phyloP scores from a whole-genome alignment of 2,888 invertebrate species.

The Tridacna gigas region DNA sequence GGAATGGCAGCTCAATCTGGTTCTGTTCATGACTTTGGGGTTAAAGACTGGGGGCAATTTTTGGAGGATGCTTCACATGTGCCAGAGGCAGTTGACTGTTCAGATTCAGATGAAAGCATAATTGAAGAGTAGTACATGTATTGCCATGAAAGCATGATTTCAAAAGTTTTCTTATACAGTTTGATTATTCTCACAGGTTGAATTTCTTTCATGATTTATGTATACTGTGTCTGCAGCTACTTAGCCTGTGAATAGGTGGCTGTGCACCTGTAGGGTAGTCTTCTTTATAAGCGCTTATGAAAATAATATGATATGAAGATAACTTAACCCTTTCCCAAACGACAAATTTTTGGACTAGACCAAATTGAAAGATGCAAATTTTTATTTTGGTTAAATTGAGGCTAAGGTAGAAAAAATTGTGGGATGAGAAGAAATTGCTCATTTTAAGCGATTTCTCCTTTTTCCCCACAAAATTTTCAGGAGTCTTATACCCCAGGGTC shows the following conservation, averaged over 20 bases:
- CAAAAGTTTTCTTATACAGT: too few relatives aligned
- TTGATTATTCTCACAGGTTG: too few relatives aligned
- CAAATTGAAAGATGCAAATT: too few relatives aligned
- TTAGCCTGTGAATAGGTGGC: too few relatives aligned
- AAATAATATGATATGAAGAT: too few relatives aligned
- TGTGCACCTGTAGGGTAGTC: too few relatives aligned
- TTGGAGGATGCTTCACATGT: conserved; percentile 31
- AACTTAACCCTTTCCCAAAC: too few relatives aligned
- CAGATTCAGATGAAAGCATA: conserved; percentile 28
- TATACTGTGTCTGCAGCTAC: too few relatives aligned
- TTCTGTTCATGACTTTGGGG: conserved; percentile 12
- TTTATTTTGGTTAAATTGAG: too few relatives aligned
- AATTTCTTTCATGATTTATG: too few relatives aligned
- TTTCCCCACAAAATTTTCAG: neutral
- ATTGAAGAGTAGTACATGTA: neutral
- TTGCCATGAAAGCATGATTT: neutral
- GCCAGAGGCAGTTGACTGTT: conserved; percentile 35
- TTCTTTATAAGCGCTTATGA: too few relatives aligned
- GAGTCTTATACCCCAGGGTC: neutral
- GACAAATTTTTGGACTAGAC: too few relatives aligned
- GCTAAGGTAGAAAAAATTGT: neutral
- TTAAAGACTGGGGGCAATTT: conserved; percentile 37
- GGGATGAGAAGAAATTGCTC: neutral
- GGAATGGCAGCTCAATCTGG: conserved; percentile 20
- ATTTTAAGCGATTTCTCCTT: neutral